Evolutionary conservation across 2,113 vertebrate species (phyloP).

Genomic region (Colinus virginianus): DNA sequence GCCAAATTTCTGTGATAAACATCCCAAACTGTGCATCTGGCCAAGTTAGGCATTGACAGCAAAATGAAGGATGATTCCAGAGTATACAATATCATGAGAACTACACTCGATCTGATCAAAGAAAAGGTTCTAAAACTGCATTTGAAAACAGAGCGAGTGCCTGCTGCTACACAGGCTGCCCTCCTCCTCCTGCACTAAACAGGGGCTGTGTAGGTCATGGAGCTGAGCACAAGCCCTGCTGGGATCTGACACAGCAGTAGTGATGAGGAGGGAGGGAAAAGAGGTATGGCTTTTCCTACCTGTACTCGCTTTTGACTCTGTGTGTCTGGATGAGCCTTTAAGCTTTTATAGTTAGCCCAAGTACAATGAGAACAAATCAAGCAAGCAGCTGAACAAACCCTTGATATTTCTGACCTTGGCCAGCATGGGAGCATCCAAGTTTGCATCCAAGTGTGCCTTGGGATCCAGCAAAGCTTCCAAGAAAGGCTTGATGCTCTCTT

Average conservation of each 20-base stretch:
- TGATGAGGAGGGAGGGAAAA: not conserved
- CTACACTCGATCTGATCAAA: not conserved
- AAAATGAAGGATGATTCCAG: not conserved
- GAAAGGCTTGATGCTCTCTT: not conserved
- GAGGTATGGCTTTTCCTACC: not conserved
- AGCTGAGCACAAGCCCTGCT: not conserved
- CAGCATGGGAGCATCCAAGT: not conserved
- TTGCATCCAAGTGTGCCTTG: constrained; percentile 18
- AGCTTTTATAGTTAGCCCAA: not conserved
- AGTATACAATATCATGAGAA: not conserved
- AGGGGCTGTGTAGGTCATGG: not conserved
- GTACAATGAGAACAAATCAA: not conserved
- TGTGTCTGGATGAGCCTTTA: not conserved
- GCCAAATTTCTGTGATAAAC: not conserved
- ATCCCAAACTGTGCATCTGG: not conserved
- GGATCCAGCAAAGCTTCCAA: constrained; percentile 24
- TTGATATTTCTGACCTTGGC: not conserved
- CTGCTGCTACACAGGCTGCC: not conserved
- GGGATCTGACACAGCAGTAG: not conserved
- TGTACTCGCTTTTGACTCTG: not conserved
- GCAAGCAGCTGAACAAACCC: not conserved
- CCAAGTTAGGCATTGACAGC: not conserved
- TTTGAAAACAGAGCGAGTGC: not conserved
- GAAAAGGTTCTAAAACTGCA: not conserved
- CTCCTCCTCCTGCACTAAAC: not conserved